phyloP scores from a whole-genome alignment of 2,113 vertebrate genomes.

The Phyllopteryx taeniolatus region DNA sequence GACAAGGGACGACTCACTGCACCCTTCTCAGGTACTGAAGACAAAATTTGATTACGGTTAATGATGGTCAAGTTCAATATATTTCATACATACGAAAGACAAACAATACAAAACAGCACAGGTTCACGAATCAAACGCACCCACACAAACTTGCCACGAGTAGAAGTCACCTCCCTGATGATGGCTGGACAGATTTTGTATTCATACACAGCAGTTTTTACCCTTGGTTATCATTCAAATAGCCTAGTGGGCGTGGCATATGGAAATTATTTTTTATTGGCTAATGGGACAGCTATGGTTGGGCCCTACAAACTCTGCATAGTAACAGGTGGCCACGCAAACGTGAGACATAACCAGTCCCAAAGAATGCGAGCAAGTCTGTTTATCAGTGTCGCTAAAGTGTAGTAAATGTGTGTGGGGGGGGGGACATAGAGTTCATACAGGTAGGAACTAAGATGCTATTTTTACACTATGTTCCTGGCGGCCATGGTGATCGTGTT shows the following conservation, averaged over 20 bases:
- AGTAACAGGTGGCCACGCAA: no score
- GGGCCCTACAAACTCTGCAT: no score
- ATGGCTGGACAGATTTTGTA: background rate
- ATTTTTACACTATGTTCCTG: no score
- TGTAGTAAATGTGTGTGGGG: no score
- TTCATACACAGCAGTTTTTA: background rate
- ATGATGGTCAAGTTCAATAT: background rate
- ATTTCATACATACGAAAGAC: background rate
- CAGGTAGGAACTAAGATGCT: no score
- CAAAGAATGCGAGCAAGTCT: no score
- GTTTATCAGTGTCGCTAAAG: no score
- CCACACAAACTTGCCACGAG: background rate
- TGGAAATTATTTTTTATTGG: no score
- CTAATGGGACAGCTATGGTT: no score
- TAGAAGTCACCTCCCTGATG: background rate
- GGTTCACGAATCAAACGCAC: background rate
- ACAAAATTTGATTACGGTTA: conserved; percentile 3
- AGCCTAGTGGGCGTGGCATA: background rate
- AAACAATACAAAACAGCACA: background rate
- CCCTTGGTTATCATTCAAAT: background rate
- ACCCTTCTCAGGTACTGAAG: background rate
- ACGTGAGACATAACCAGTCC: no score
- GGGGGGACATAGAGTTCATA: no score
- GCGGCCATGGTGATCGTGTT: no score
- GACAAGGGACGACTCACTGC: conserved; percentile 2